Base-by-base conservation (phyloP, 2,797 vertebrate species). In the Pantherophis alleghaniensis region DNA sequence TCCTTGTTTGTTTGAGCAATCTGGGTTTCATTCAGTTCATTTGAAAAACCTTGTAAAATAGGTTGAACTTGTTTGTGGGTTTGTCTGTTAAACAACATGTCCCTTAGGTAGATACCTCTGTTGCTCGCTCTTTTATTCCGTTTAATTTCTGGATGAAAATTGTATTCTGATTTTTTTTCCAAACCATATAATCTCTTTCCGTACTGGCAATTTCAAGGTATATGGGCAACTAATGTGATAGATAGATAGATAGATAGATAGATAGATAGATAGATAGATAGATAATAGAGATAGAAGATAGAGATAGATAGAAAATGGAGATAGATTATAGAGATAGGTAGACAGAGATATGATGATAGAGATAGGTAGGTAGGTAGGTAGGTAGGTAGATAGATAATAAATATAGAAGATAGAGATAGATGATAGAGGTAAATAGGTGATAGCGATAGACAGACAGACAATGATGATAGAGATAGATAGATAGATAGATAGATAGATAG, bases 61-160 rank as follows among this genome's bases (percentile, higher is more conserved):
- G 53, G 53, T 37, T 87, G 86, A 28, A 14, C 51, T 28, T 51
- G 47, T 86, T 24, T 86, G 37, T 13, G 10, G 47, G 42, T 47
- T 90, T 93, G 94, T 90, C 74, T 57, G 63, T 55, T 2, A 91
- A 93, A 93, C 90, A 88, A 74, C 37, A 86, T 24, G 69, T 90
- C 87, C 87, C 66, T 51, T 63, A 11, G 93, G 89, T 91, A 94
- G 86, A 55, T 94, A 88, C 95, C 91, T 95, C 79, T 66, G 7
- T 94, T 89, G 56, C 16, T 94, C 93, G 6, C 63, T 60, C 59
- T 93, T 24, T 51, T 16, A 32, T 66, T 16, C 26, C 12, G 9
- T 10, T 90, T 53, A 90, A 51, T 20, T 32, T 16, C 4, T 55
- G 4, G 1, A 86, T 79, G 69, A 14, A 79, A 42, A 79, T 61